phyloP scores from a whole-genome alignment of 2,113 vertebrate genomes.

The Beaufortia kweichowensis region DNA sequence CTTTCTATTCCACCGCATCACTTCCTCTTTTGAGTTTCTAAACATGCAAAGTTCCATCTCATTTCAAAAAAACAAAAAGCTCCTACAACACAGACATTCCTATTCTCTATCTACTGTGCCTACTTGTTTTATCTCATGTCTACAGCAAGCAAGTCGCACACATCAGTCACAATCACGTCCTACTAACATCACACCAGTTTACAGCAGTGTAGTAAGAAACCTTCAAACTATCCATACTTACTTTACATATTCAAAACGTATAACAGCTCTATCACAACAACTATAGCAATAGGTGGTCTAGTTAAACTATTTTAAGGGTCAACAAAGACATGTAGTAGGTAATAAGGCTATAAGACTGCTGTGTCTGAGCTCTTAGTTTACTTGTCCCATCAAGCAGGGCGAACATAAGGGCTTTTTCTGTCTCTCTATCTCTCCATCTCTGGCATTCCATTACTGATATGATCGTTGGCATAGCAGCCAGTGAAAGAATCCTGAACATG shows the following conservation, averaged over 20 bases:
- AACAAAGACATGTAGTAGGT: not conserved
- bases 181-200: not conserved
- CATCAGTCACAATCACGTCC: not conserved
- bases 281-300: too few species aligned
- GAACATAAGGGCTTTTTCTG: not conserved
- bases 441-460: conserved; percentile 47
- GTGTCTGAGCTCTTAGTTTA: not conserved
- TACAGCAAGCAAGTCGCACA: not conserved
- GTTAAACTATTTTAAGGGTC: not conserved
- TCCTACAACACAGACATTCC: not conserved
- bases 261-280: too few species aligned
- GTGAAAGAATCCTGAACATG: not conserved
- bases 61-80: not conserved
- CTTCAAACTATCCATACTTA: too few species aligned
- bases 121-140: too few species aligned
- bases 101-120: too few species aligned
- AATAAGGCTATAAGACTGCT: not conserved
- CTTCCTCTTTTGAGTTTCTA: conserved; percentile 13
- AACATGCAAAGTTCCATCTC: not conserved
- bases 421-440: conserved; percentile 1
- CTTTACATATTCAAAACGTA: too few species aligned
- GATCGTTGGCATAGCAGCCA: not conserved
- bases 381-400: conserved; percentile 30
- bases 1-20: conserved; percentile 4
- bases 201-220: not conserved